phyloP scores from a whole-genome alignment of 2,888 invertebrate genomes.

The Esperia sulphurella region DNA sequence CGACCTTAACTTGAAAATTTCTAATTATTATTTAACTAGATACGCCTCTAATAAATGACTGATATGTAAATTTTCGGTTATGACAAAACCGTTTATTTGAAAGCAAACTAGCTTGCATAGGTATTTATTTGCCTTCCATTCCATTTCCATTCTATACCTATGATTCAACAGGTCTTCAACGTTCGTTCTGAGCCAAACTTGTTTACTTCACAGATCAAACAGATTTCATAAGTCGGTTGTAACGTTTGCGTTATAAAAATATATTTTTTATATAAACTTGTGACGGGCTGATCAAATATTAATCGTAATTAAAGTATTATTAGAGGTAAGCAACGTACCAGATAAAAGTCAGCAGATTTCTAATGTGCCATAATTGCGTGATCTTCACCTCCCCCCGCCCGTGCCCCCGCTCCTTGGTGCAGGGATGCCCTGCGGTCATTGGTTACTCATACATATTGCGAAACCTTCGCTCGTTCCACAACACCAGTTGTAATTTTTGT shows the following conservation, averaged over 20 bases:
- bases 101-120: not conserved
- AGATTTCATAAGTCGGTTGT: slow-evolving; percentile 1
- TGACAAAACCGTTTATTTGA: not conserved
- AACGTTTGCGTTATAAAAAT: not conserved
- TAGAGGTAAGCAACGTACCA: slow-evolving; percentile 38
- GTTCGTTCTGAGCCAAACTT: slow-evolving; percentile 4
- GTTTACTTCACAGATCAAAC: slow-evolving; percentile 4
- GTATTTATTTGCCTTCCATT: slow-evolving; percentile 6
- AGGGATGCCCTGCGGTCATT: slow-evolving; percentile 66
- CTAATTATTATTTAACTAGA: too few relatives aligned
- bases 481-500: slow-evolving; percentile 39
- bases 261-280: not conserved
- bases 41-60: too few relatives aligned
- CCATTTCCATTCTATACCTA: not conserved
- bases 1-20: too few relatives aligned
- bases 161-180: slow-evolving; percentile 4
- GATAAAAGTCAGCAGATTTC: slow-evolving; percentile 20
- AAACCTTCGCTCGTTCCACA: slow-evolving; percentile 52
- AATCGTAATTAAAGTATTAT: not conserved
- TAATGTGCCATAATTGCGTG: slow-evolving; percentile 18
- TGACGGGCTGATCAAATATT: not conserved
- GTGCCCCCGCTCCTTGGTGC: slow-evolving; percentile 41
- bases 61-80: too few relatives aligned
- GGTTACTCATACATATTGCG: slow-evolving; percentile 65
- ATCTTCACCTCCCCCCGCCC: slow-evolving; percentile 41